phyloP scores from a whole-genome alignment of 2,888 invertebrate species.

The Endomychus coccineus region DNA sequence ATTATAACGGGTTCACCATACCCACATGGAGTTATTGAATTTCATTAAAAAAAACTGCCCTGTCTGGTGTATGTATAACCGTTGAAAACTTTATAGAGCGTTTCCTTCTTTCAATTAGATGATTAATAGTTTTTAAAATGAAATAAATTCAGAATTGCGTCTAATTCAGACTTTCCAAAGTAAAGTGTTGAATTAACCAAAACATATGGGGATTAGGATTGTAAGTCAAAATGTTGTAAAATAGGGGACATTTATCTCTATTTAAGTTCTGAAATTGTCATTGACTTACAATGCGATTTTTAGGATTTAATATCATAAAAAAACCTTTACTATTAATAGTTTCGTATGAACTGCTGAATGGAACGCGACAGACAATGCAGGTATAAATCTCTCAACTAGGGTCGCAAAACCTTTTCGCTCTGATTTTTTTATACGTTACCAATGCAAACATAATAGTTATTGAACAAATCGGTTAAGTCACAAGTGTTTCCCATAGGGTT shows the following conservation, averaged over 20 bases:
- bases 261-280: conserved; percentile 37
- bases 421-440: conserved; percentile 33
- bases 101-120: conserved; percentile 29
- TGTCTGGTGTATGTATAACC: no score
- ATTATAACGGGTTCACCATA: no score
- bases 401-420: conserved; percentile 27
- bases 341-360: conserved; percentile 20
- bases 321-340: conserved; percentile 28
- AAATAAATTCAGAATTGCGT: conserved; percentile 22
- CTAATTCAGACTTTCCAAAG: conserved; percentile 18
- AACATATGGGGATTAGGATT: conserved; percentile 40
- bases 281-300: conserved; percentile 38
- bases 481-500: conserved; percentile 38
- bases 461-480: conserved; percentile 41
- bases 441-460: conserved; percentile 40
- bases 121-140: conserved; percentile 33
- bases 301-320: conserved; percentile 35
- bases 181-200: conserved; percentile 34
- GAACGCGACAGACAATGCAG: conserved; percentile 27
- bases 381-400: conserved; percentile 24
- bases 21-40: no score
- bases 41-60: no score
- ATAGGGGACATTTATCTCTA: conserved; percentile 14
- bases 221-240: conserved; percentile 34
- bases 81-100: no score